Evolutionary conservation across 2,797 vertebrate species (phyloP).

Genomic region (Pelochelys cantorii): DNA sequence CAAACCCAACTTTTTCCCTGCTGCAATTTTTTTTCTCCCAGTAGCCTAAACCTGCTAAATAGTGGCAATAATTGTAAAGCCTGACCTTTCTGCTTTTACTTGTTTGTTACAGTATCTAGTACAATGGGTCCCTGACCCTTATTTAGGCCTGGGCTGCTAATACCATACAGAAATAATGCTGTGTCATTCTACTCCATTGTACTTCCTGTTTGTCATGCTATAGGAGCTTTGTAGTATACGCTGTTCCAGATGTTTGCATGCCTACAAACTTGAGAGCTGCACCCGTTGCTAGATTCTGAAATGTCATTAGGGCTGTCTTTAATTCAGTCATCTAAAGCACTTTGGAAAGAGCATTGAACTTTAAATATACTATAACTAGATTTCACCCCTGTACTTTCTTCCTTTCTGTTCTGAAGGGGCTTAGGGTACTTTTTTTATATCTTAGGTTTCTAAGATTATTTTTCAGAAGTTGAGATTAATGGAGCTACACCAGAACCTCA

Average conservation of each 20-base stretch:
- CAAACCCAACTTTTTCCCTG: background rate
- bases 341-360: background rate
- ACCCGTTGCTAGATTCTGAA: background rate
- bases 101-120: background rate
- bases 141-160: background rate
- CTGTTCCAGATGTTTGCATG: background rate
- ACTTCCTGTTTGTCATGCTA: background rate
- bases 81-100: background rate
- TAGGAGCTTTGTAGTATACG: background rate
- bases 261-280: background rate
- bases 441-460: background rate
- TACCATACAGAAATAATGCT: background rate
- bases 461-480: background rate
- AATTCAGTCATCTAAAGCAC: background rate
- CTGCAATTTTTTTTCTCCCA: background rate
- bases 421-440: background rate
- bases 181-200: background rate
- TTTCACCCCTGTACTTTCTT: background rate
- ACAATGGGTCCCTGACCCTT: background rate
- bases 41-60: background rate
- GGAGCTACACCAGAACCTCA: background rate
- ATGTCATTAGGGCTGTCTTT: background rate
- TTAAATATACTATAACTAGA: fast-evolving
- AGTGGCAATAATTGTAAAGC: background rate
- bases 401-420: background rate